Conservation (phyloP, 2,888 invertebrate genomes). For the Spodoptera picta region DNA sequence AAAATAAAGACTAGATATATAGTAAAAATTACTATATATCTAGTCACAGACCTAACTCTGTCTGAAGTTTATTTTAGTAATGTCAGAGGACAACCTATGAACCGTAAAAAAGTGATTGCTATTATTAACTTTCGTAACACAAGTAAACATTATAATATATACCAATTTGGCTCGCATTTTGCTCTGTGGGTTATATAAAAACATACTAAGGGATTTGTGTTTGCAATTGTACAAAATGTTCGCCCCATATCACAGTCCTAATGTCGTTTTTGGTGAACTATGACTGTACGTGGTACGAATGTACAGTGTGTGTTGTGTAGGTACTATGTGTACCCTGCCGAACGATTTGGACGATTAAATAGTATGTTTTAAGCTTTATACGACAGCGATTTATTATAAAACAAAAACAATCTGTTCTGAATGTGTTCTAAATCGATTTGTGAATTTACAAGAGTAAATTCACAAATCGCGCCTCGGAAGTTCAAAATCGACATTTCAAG, state of each 20-base stretch:
- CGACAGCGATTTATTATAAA: not conserved
- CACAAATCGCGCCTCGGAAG: too few relatives aligned
- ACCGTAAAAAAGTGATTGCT: not conserved
- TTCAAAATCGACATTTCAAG: too few relatives aligned
- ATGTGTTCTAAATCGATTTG: too few relatives aligned
- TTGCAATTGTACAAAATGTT: constrained; percentile 34
- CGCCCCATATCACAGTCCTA: constrained; percentile 43
- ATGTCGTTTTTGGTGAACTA: constrained; percentile 47
- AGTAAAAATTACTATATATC: too few relatives aligned
- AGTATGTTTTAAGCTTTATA: not conserved
- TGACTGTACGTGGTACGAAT: constrained; percentile 44
- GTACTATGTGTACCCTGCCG: constrained; percentile 5
- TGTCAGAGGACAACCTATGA: too few relatives aligned
- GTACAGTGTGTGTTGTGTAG: constrained; percentile 13
- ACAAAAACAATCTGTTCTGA: too few relatives aligned
- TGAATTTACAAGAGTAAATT: too few relatives aligned
- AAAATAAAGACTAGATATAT: too few relatives aligned
- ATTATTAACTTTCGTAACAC: constrained; percentile 11
- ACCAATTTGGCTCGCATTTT: not conserved
- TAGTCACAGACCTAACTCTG: too few relatives aligned
- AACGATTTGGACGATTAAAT: constrained; percentile 28
- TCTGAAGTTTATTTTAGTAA: too few relatives aligned
- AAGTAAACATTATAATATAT: not conserved
- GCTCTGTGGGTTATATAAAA: not conserved
- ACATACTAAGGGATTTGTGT: constrained; percentile 5